Base-by-base conservation (phyloP, 2,888 invertebrate species). In the Drosophila tripunctata region DNA sequence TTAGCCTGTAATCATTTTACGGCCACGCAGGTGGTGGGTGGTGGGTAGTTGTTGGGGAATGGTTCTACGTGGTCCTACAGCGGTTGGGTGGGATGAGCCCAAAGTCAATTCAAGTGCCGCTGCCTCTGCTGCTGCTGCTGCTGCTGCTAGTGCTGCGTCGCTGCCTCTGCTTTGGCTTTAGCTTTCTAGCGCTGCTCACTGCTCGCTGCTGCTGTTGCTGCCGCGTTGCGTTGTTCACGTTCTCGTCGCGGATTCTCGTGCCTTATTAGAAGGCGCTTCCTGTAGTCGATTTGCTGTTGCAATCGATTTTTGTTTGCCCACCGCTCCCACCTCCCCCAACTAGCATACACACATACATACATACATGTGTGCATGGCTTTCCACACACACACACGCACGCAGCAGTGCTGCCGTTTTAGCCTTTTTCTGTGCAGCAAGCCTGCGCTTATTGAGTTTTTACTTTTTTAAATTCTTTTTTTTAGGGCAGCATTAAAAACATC, bases 71-170 rank as follows among this genome's bases (percentile, higher is more conserved):
- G n/a, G 22, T 33, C 35, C 24, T 24, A 51, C 24, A 31, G 38
- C 14, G 38, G 24, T 31, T 30, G 65, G 40, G 33, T 14, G 15
- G 36, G 44, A 36, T 36, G 55, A 64, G 67, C 45, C 71, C 75
- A 87, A 86, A 83, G 84, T 88, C 84, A 87, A 83, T 83, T 88
- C 72, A 82, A 78, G 82, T 80, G 80, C 67, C 76, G 54, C 61
- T 67, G 50, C 58, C 44, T 36, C 50, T 52, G 48, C 36, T 15
- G 50, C 38, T 50, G 43, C 27, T 14, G 8, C 24, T 77, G 80
- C 67, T 63, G 45, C 47, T n/a, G n/a, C n/a, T n/a, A n/a, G n/a
- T n/a, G n/a, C n/a, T n/a, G n/a, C n/a, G n/a, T n/a, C n/a, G n/a
- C n/a, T 67, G 44, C 57, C 43, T 52, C 22, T 33, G 67, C 41